Evolutionary conservation across 2,797 vertebrate species (phyloP), one percentile per base, ranked within the genome.

Genomic region (Phataginus tetradactyla): DNA sequence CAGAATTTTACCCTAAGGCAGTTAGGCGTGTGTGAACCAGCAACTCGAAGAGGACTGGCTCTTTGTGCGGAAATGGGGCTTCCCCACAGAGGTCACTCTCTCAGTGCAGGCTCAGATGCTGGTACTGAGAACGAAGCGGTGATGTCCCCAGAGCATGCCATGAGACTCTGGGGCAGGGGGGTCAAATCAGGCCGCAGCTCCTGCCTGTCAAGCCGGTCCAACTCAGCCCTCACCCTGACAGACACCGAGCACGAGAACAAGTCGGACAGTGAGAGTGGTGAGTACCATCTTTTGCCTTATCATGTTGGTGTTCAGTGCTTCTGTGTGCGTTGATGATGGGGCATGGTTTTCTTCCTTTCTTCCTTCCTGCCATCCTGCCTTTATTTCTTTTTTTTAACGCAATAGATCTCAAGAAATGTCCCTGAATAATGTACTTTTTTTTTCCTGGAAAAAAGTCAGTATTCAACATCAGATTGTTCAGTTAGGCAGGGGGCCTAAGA

Each of bases 191-290:
- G 99, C 97, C 99, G 99, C 98, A 99, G 99, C 96, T 99, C 99
- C 94, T 99, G 99, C 98, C 99, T 99, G 94, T 99, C 99, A 87
- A 99, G 99, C 91, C 99, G 99, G 97, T 99, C 99, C 97, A 99
- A 99, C 99, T 99, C 99, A 2, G 99, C 99, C 90, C 99, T 99
- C 98, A 99, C 99, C 32, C 99, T 99, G 98, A 99, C 99, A 51
- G 99, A 99, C 98, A 99, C 99, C 0, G 99, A 99, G 98, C 99
- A 99, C 4, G 99, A 99, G 96, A 99, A 99, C 99, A 99, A 99
- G 98, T 99, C 99, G 21, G 99, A 99, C 99, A 99, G 99, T 94
- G 99, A 99, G 97, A 99, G 98, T 49, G 99, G 99, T 99, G 99
- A 99, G 99, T 99, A 55, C 7, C 21, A 1, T 37, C 42, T 45